Evolutionary conservation across 1,140 invertebrate genomes (phyloP).

Genomic region (Parapsyche elsis): DNA sequence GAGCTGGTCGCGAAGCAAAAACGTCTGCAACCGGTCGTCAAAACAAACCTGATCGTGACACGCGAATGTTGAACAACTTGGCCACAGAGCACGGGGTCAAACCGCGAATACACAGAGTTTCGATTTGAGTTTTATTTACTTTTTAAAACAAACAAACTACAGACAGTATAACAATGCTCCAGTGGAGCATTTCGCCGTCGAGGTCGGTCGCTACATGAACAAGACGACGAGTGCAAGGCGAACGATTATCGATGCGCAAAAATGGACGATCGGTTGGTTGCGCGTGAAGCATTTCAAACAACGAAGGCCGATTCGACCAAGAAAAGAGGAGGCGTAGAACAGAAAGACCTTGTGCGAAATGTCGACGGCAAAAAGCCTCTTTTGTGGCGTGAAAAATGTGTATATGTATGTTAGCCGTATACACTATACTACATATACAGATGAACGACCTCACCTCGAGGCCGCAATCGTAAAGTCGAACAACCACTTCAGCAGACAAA

Average conservation of each 20-base stretch:
- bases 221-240: neutral
- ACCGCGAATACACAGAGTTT: neutral
- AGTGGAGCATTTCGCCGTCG: neutral
- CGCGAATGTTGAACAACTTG: conserved; percentile 8
- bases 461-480: neutral
- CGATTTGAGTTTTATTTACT: neutral
- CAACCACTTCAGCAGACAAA: neutral
- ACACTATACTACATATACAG: neutral
- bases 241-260: neutral
- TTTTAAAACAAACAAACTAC: neutral
- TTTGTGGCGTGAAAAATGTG: neutral
- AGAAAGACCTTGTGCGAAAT: neutral
- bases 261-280: neutral
- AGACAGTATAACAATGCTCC: neutral
- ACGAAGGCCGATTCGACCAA: neutral
- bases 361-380: neutral
- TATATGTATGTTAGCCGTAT: neutral
- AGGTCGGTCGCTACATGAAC: neutral
- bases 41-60: conserved; percentile 32
- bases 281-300: neutral
- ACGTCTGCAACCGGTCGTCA: conserved; percentile 34
- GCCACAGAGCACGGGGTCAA: neutral
- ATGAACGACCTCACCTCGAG: conserved; percentile 6
- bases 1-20: conserved; percentile 24
- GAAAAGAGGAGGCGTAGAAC: neutral